These are phyloP conservation scores for Tipula helvola DNA, from an alignment of 2,888 invertebrate species.

Conservation along the genomic window DNA sequence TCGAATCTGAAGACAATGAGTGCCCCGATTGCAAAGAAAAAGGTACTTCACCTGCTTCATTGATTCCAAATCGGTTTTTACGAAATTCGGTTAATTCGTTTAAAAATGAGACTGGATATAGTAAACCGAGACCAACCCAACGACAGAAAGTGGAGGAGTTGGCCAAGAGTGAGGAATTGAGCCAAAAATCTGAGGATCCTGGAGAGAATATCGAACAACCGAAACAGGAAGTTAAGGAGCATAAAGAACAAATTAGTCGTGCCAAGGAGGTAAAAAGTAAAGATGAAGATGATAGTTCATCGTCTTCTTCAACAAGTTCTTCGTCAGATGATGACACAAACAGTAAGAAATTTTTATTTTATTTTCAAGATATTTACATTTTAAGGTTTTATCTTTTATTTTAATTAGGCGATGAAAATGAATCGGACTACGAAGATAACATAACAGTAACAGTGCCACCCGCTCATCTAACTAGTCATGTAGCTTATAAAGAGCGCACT, in stretches of 20 bases:
- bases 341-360: not conserved
- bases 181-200: not conserved
- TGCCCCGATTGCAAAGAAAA: constrained; percentile 91
- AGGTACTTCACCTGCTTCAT: constrained; percentile 81
- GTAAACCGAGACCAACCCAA: constrained; percentile 33
- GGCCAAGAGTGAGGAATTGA: not conserved
- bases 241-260: not conserved
- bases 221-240: not conserved
- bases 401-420: constrained; percentile 23
- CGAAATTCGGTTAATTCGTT: constrained; percentile 81
- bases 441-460: constrained; percentile 46
- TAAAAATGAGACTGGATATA: constrained; percentile 84
- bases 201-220: not conserved
- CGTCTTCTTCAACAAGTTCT: not conserved
- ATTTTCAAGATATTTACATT: not conserved
- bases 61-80: constrained; percentile 86
- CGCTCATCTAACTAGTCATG: constrained; percentile 22
- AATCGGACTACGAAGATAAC: constrained; percentile 47
- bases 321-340: not conserved
- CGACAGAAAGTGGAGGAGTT: not conserved
- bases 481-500: constrained; percentile 18
- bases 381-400: not conserved
- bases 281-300: not conserved
- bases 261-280: not conserved
- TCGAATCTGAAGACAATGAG: constrained; percentile 90